Conservation (phyloP, 2,113 vertebrate species). For the Prunella fulvescens region DNA sequence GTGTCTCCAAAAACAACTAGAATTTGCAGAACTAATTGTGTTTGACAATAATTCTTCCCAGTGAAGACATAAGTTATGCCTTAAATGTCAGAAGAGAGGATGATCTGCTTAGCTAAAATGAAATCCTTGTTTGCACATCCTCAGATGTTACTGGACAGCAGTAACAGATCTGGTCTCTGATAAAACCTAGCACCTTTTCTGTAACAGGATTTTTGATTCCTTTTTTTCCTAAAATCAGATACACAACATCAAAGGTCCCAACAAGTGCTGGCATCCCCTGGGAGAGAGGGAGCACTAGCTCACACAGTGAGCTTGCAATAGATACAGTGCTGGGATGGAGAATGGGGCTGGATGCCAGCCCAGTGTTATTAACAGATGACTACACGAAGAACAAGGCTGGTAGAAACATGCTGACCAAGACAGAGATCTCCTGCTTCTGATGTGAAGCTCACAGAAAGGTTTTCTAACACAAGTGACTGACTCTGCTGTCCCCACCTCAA, state of each 20-base stretch:
- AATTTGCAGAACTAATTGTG: background rate
- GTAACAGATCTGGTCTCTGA: background rate
- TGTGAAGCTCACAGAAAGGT: background rate
- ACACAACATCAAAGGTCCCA: background rate
- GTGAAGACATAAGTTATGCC: background rate
- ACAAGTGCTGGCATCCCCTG: background rate
- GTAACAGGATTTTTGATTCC: background rate
- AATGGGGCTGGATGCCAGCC: background rate
- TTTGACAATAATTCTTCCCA: constrained; percentile 9
- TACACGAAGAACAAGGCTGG: background rate
- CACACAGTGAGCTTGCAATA: background rate
- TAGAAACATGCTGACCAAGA: background rate
- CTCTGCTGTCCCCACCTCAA: background rate
- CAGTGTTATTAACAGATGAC: background rate
- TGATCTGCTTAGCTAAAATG: background rate
- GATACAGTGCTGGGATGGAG: background rate
- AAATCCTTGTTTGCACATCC: background rate
- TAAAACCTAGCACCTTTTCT: background rate
- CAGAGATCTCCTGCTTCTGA: background rate
- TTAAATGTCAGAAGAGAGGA: background rate
- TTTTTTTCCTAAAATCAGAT: background rate
- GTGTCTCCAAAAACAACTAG: background rate
- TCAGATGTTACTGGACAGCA: background rate
- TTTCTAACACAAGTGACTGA: background rate
- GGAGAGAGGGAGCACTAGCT: background rate